phyloP scores from a whole-genome alignment of 1,140 invertebrate species.

The Panulirus ornatus region DNA sequence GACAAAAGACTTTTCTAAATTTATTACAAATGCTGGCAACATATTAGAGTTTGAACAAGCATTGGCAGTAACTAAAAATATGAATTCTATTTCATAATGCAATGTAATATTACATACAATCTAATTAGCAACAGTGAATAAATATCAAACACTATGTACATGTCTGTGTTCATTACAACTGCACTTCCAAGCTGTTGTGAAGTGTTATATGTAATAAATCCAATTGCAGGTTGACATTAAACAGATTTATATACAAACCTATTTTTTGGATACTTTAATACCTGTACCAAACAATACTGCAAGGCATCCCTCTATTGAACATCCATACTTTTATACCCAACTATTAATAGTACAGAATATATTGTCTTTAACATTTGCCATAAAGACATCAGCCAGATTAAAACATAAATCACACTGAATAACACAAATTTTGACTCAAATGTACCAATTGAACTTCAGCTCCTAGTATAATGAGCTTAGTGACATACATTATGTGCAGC shows the following conservation, averaged over 20 bases:
- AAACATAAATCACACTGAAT: not conserved
- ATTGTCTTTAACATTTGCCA: not conserved
- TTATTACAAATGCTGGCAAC: constrained; percentile 41
- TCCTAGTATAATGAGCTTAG: not conserved
- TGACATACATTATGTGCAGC: not conserved
- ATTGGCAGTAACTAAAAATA: constrained; percentile 46
- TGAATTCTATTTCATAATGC: constrained; percentile 25
- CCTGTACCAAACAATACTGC: not conserved
- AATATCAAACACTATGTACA: constrained; percentile 48
- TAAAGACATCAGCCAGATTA: not conserved
- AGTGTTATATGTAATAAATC: not conserved
- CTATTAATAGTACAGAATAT: not conserved
- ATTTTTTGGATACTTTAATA: not conserved
- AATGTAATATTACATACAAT: constrained; percentile 23
- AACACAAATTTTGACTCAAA: not conserved
- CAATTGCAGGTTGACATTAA: not conserved
- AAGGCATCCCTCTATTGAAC: constrained; percentile 10
- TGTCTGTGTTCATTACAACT: constrained; percentile 38
- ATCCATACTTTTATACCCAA: not conserved
- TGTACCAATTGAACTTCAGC: not conserved
- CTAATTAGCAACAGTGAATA: constrained; percentile 38
- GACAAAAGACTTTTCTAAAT: not conserved
- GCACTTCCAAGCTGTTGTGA: constrained; percentile 14
- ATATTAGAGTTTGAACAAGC: constrained; percentile 24
- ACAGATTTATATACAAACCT: not conserved